phyloP scores from a whole-genome alignment of 2,888 invertebrate species.

The Pachydiplax longipennis region DNA sequence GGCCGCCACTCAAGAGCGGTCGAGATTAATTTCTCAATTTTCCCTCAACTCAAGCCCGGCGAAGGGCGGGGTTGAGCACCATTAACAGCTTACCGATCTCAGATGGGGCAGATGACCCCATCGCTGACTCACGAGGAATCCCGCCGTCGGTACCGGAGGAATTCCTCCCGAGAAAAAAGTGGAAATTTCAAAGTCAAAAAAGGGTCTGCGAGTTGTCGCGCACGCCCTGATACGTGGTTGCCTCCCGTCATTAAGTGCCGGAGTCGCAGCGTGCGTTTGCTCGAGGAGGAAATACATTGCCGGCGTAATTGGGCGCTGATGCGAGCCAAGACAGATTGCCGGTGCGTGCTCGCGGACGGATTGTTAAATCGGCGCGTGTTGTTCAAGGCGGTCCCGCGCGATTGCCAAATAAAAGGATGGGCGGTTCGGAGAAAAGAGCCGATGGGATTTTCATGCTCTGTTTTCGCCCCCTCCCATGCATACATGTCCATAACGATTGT shows the following conservation, averaged over 20 bases:
- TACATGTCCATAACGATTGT: too few species aligned
- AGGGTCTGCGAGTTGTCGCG: background rate
- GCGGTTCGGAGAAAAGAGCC: too few species aligned
- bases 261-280: background rate
- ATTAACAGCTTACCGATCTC: background rate
- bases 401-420: too few species aligned
- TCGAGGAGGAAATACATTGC: background rate
- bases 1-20: too few species aligned
- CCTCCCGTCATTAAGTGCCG: background rate
- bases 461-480: too few species aligned
- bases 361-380: background rate
- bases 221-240: background rate
- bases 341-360: background rate
- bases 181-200: background rate
- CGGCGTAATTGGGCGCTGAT: background rate
- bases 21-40: too few species aligned
- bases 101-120: background rate
- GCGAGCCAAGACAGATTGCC: background rate
- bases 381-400: too few species aligned
- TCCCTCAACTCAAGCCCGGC: too few species aligned
- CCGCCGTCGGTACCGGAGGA: too few species aligned
- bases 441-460: too few species aligned
- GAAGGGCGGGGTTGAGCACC: background rate
- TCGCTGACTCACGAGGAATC: too few species aligned
- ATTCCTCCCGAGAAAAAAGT: too few species aligned